These are phyloP conservation scores for Sitobion miscanthi DNA, from an alignment of 1,140 invertebrate genomes.

Conservation along the genomic window DNA sequence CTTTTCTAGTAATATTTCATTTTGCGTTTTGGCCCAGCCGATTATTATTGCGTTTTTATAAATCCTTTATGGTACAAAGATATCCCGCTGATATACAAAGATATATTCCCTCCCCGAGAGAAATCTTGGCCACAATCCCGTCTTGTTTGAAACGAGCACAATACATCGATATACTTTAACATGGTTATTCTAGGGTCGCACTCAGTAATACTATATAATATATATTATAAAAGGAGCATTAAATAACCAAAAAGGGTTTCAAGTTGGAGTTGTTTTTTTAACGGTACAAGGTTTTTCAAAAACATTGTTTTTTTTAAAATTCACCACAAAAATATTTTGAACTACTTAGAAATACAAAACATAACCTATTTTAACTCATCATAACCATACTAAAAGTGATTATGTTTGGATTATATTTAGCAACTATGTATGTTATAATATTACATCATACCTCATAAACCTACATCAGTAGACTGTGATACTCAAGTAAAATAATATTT, in stretches of 20 bases:
- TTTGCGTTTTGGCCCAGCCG: not conserved
- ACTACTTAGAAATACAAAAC: not conserved
- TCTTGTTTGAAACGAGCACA: constrained; percentile 5
- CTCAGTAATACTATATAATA: not conserved
- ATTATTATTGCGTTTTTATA: constrained; percentile 9
- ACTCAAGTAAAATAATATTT: not conserved
- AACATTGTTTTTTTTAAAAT: not conserved
- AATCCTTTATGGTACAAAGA: not conserved
- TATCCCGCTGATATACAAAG: constrained; percentile 26
- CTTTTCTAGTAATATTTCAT: not conserved
- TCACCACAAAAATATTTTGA: not conserved
- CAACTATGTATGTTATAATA: not conserved
- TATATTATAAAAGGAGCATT: not conserved
- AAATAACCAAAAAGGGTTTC: not conserved
- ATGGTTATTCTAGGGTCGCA: not conserved
- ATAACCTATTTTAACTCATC: not conserved
- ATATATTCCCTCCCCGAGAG: not conserved
- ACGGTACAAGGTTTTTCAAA: not conserved
- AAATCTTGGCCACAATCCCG: not conserved
- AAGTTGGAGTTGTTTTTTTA: not conserved
- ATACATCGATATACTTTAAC: constrained; percentile 29
- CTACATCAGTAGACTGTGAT: not conserved
- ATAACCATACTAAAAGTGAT: not conserved
- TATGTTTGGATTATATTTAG: not conserved
- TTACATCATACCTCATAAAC: not conserved